Evolutionary conservation across 2,113 vertebrate genomes (phyloP), one percentile per base, ranked within the genome.

Genomic region (Lophura nycthemera): DNA sequence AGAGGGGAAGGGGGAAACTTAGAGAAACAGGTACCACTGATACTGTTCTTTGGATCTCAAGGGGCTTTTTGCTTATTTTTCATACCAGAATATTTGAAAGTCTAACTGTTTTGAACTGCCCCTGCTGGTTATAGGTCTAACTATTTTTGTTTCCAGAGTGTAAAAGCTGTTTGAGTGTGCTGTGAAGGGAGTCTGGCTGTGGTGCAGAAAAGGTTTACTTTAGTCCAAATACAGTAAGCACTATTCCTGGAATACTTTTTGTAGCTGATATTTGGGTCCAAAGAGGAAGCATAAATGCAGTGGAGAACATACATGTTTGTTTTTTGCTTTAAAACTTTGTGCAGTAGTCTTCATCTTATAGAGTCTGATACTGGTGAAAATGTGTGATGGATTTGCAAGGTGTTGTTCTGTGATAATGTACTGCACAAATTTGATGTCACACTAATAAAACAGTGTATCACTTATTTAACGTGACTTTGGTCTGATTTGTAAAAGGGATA

Each of bases 351-450:
- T 27, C 17, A 8, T 69, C 11, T 72, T 83, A 25, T 65, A 65
- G 64, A 67, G 47, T 4, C 72, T 29, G 61, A 9, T 42, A 36
- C 6, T 3, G 32, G 17, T 66, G 36, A 45, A 77, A 66, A 71
- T 6, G 0, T 6, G 0, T 42, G 14, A 45, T 64, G 32, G 32
- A 52, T 77, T 59, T 60, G 4, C 15, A 48, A 22, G 16, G 2
- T 20, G 30, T 65, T 67, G 15, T 63, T 85, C 24, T 38, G 6
- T 48, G 18, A 9, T 61, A 73, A 61, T 2, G 0, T 74, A 8
- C 56, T 81, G 19, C 42, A 48, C 30, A 86, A 54, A 59, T 36
- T 73, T 7, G 8, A 1, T 92, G 11, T 10, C 5, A 4, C 65
- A 12, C 22, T 57, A 57, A 36, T 57, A 19, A 57, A 59, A 16